Evolutionary conservation across 1,140 invertebrate genomes (phyloP), one percentile per base, ranked within the genome.

Genomic region (Hyles euphorbiae): DNA sequence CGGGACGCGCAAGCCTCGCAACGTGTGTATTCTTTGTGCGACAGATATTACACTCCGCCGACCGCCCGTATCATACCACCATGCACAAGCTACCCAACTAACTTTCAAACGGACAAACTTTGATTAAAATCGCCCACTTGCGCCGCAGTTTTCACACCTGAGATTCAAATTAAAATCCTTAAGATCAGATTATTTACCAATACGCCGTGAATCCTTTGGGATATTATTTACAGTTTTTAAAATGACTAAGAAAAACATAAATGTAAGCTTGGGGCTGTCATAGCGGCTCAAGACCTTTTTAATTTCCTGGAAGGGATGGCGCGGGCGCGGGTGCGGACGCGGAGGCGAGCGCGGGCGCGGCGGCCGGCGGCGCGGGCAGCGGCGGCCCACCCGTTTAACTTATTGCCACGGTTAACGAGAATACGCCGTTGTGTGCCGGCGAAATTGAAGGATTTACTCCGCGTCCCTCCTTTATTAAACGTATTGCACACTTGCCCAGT

Each of bases 391-490:
- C 83, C 81, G 84, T 83, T 86, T 87, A 87, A 87, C 83, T 87
- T 87, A 87, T 87, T 87, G 84, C 84, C 73, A 87, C 84, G 76
- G 83, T 87, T 87, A 87, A 87, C 84, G 84, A 87, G 84, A 86
- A 87, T 87, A 83, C 80, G 82, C 80, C 82, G 84, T 78, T 84
- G 84, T 84, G 81, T 82, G 83, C 82, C 81, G 75, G 78, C 80
- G 74, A 86, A 87, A 86, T 86, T 86, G 80, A 88, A 85, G 83
- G 83, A 86, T 88, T 88, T 86, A 86, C 83, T 86, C 76, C 75
- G 77, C 81, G 81, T 85, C 85, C 83, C 82, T 86, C 83, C 85
- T 88, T 86, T 88, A 88, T 88, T 88, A 88, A 86, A 88, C 82
- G 75, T 83, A 86, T 79, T 86, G 81, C 83, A 84, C 81, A 85